Conservation (phyloP, 2,888 invertebrate genomes). For the Pelosia muscerda region DNA sequence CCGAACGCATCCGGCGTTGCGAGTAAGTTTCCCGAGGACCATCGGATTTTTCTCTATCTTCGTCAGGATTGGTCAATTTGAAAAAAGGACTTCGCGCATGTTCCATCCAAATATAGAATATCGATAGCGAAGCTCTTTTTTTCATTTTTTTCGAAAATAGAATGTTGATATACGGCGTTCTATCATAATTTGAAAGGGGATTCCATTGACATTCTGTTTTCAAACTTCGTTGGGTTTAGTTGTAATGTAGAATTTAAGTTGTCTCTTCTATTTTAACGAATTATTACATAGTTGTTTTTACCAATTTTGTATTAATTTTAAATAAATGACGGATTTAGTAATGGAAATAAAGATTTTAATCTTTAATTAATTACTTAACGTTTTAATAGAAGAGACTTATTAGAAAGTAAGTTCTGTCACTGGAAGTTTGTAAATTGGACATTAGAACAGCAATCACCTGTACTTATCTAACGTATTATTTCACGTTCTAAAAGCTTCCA, state of each 20-base stretch:
- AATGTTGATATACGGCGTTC: conserved; percentile 41
- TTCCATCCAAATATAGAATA: conserved; percentile 14
- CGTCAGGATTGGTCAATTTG: conserved; percentile 42
- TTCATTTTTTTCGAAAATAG: conserved; percentile 50
- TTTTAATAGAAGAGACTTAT: conserved; percentile 71
- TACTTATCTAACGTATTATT: conserved; percentile 63
- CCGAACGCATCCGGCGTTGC: conserved; percentile 95
- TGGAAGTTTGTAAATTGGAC: conserved; percentile 77
- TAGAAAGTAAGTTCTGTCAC: conserved; percentile 78
- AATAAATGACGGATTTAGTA: conserved; percentile 8
- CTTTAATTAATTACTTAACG: conserved; percentile 38
- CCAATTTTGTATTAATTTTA: not conserved
- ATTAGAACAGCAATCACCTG: conserved; percentile 46
- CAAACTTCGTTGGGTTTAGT: conserved; percentile 47
- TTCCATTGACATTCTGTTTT: conserved; percentile 50
- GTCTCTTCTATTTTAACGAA: conserved; percentile 54
- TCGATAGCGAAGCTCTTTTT: conserved; percentile 37
- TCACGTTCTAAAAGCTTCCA: conserved; percentile 79
- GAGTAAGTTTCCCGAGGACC: conserved; percentile 90
- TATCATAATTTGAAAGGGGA: conserved; percentile 42
- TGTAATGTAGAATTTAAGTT: conserved; percentile 42
- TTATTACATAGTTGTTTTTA: conserved; percentile 30
- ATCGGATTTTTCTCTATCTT: conserved; percentile 51
- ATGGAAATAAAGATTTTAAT: conserved; percentile 8
- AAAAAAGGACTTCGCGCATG: conserved; percentile 42